Percentiles rank a stretch among this genome's conserved stretches.
phyloP scores from a whole-genome alignment of 1,140 invertebrate genomes.

The Pygmarrhopalites habei region DNA sequence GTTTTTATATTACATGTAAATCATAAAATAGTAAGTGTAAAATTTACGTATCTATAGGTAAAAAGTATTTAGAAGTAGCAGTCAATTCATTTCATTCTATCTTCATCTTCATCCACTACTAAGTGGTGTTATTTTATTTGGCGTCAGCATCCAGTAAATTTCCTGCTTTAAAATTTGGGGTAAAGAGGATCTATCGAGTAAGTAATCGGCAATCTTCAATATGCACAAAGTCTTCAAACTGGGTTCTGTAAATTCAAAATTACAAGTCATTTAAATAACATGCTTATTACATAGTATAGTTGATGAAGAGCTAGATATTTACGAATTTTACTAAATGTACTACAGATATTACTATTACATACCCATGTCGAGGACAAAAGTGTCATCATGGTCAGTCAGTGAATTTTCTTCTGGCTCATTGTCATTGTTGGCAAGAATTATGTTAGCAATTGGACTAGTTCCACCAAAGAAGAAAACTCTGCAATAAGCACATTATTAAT shows the following conservation, averaged over 20 bases:
- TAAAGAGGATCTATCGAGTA: slow-evolving; percentile 54
- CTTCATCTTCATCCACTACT: slow-evolving; percentile 10
- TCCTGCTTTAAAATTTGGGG: slow-evolving; percentile 57
- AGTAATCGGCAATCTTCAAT: slow-evolving; percentile 54
- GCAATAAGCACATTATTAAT: too few relatives aligned
- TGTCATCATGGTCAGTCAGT: slow-evolving; percentile 67
- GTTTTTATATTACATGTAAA: too few relatives aligned
- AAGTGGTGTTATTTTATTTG: slow-evolving; percentile 31
- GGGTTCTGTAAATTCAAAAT: slow-evolving; percentile 47
- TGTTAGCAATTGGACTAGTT: slow-evolving; percentile 55
- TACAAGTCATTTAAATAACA: slow-evolving; percentile 1
- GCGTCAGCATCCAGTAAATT: slow-evolving; percentile 34
- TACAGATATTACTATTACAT: slow-evolving; percentile 33
- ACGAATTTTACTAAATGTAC: not conserved
- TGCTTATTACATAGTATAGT: not conserved
- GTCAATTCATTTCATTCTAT: too few relatives aligned
- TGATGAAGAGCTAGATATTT: too few relatives aligned
- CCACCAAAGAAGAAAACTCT: slow-evolving; percentile 81
- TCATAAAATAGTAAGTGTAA: too few relatives aligned
- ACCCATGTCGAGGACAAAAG: slow-evolving; percentile 66
- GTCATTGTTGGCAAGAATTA: not conserved
- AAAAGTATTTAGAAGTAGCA: too few relatives aligned
- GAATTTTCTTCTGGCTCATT: slow-evolving; percentile 37
- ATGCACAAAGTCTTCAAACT: slow-evolving; percentile 61
- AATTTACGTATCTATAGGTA: too few relatives aligned